Evolutionary conservation across 2,797 vertebrate species (phyloP).

Genomic region (Lepilemur ruficaudatus): DNA sequence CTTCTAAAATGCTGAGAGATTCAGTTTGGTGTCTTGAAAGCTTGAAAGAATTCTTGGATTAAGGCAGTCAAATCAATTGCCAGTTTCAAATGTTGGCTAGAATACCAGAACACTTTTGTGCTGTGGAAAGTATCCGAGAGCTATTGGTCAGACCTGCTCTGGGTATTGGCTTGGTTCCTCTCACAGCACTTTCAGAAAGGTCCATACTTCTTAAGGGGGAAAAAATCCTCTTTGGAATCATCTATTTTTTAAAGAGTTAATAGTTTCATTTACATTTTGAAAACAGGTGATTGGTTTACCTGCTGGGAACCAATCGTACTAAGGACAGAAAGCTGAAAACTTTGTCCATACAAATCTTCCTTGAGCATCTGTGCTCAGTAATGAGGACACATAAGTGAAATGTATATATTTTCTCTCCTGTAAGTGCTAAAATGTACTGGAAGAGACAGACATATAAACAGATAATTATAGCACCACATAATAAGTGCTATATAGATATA

Average conservation of each 20-base stretch:
- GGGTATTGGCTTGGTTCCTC: neutral
- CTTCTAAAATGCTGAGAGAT: conserved; percentile 29
- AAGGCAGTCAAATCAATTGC: conserved; percentile 1
- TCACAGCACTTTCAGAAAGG: neutral
- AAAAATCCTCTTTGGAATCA: neutral
- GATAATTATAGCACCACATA: conserved; percentile 19
- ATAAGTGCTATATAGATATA: neutral
- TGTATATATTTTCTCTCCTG: conserved; percentile 29
- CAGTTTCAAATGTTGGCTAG: conserved; percentile 34
- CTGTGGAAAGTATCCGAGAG: neutral
- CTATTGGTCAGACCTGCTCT: neutral
- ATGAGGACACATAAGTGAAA: conserved; percentile 11
- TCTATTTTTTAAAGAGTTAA: neutral
- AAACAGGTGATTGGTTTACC: neutral
- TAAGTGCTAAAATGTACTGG: conserved; percentile 49
- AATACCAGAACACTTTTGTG: neutral
- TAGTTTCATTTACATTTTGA: neutral
- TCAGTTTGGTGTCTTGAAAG: conserved; percentile 38
- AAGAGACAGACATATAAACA: conserved; percentile 50
- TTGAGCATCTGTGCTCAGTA: conserved; percentile 6
- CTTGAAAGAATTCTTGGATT: conserved; percentile 50
- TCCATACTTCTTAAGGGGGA: neutral
- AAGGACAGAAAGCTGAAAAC: neutral
- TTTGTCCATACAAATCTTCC: neutral
- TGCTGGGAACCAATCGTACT: neutral